These are phyloP conservation scores for Cheilosia soror DNA, from an alignment of 2,888 invertebrate species.

Conservation along the genomic window DNA sequence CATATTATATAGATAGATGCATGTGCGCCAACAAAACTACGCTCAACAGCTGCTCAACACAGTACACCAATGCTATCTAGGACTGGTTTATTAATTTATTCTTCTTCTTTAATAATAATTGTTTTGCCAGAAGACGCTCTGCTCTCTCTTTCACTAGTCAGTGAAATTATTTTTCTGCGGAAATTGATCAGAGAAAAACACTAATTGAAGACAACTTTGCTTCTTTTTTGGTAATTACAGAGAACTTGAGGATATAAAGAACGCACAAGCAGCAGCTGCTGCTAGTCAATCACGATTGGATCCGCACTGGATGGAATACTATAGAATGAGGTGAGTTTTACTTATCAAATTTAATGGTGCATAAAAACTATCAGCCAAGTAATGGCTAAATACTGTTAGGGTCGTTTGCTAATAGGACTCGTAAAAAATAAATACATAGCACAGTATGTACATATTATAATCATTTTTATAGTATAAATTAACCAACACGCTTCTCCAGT, in stretches of 20 bases:
- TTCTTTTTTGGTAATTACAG: conserved; percentile 85
- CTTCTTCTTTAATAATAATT: not conserved
- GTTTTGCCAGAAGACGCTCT: conserved; percentile 64
- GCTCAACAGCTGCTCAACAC: not conserved
- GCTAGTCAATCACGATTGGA: conserved; percentile 88
- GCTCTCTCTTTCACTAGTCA: conserved; percentile 31
- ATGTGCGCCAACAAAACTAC: conserved; percentile 18
- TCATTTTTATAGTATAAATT: too few relatives aligned
- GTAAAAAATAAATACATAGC: too few relatives aligned
- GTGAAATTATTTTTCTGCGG: conserved; percentile 54
- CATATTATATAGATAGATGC: conserved; percentile 29
- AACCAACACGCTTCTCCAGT: too few relatives aligned
- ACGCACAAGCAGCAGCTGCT: conserved; percentile 86
- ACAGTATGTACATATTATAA: too few relatives aligned
- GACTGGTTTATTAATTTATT: conserved; percentile 11
- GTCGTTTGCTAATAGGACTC: too few relatives aligned
- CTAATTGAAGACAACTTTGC: conserved; percentile 80
- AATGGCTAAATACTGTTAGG: too few relatives aligned
- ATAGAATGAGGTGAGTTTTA: conserved; percentile 87
- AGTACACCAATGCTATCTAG: conserved; percentile 10
- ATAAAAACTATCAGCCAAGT: not conserved
- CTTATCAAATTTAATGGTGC: not conserved
- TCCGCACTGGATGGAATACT: conserved; percentile 95
- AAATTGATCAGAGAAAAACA: conserved; percentile 77
- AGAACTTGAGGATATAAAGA: conserved; percentile 91